These are phyloP conservation scores for Falco rusticolus DNA, from an alignment of 2,797 vertebrate species.

Conservation along the genomic window DNA sequence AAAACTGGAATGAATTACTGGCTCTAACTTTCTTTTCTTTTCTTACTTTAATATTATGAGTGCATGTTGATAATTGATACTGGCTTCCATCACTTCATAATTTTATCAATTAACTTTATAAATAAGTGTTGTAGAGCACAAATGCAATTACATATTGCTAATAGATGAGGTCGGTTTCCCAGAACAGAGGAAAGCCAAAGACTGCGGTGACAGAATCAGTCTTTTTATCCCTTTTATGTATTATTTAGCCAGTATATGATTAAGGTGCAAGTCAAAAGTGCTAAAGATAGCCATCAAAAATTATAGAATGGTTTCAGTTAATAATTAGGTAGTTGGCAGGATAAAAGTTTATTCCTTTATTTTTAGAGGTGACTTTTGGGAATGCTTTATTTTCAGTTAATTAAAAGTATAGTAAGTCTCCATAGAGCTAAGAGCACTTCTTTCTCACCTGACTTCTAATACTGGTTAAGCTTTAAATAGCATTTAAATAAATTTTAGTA, in stretches of 20 bases:
- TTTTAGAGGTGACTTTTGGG: neutral
- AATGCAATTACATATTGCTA: neutral
- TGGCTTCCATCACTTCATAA: neutral
- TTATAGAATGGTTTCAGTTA: neutral
- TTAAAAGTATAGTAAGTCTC: neutral
- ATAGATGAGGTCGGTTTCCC: neutral
- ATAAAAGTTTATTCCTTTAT: neutral
- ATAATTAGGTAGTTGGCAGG: neutral
- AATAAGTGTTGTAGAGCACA: neutral
- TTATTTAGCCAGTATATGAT: neutral
- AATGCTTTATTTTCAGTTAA: neutral
- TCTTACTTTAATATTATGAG: neutral
- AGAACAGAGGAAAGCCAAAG: neutral
- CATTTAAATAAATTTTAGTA: neutral
- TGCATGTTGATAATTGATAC: neutral
- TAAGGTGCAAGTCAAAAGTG: neutral
- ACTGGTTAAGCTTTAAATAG: neutral
- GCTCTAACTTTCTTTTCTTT: neutral
- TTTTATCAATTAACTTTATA: neutral
- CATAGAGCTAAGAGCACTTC: neutral
- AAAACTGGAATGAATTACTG: neutral
- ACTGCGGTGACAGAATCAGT: neutral
- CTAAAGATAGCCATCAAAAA: neutral
- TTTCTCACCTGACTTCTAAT: neutral
- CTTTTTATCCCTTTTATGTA: neutral